Percentiles rank a stretch among this genome's conserved stretches.
phyloP scores from a whole-genome alignment of 1,140 invertebrate genomes.

The Sesamia nonagrioides region DNA sequence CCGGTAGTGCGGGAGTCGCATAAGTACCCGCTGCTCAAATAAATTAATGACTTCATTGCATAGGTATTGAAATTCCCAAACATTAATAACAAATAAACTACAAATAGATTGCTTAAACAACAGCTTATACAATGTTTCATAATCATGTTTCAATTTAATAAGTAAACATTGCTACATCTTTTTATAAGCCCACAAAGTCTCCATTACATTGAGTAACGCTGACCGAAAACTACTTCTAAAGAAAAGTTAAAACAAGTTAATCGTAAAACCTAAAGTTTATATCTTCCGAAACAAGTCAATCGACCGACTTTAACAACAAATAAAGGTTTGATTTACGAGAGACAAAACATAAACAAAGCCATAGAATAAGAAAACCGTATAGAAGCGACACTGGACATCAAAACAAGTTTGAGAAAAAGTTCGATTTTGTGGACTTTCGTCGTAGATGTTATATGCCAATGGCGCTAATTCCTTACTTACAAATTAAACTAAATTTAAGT shows the following conservation, averaged over 20 bases:
- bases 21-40: too few species aligned
- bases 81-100: not conserved
- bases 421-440: too few species aligned
- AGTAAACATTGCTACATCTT: not conserved
- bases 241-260: constrained; percentile 42
- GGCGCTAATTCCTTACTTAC: too few species aligned
- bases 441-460: too few species aligned
- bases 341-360: constrained; percentile 20
- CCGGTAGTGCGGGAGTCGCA: too few species aligned
- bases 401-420: too few species aligned
- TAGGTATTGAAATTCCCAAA: not conserved
- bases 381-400: not conserved
- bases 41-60: too few species aligned
- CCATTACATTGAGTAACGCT: constrained; percentile 20
- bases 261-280: constrained; percentile 47
- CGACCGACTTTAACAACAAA: constrained; percentile 12
- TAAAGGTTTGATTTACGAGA: constrained; percentile 33
- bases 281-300: constrained; percentile 45
- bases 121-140: not conserved
- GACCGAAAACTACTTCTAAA: constrained; percentile 26
- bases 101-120: not conserved
- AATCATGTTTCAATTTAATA: not conserved
- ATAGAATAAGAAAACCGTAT: not conserved
- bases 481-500: too few species aligned
- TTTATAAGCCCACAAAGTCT: not conserved